These are phyloP conservation scores for Neosilurus hyrtlii DNA, from an alignment of 2,797 vertebrate genomes.

Conservation along the genomic window DNA sequence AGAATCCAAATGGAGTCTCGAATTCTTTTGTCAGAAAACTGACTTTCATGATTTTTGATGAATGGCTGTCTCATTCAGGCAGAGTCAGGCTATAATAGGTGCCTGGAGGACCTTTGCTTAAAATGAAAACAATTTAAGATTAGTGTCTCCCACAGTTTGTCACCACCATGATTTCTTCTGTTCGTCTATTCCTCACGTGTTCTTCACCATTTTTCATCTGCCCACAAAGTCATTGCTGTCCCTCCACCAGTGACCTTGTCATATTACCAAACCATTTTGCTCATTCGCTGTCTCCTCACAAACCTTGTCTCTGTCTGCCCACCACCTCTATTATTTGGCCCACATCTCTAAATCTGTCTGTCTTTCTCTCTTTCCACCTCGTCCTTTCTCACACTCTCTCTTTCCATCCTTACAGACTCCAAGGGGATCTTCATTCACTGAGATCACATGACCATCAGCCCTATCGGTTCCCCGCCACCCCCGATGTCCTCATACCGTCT, in stretches of 20 bases:
- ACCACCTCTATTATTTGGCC: not conserved
- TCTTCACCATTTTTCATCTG: conserved; percentile 19
- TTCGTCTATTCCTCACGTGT: not conserved
- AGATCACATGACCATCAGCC: conserved; percentile 93
- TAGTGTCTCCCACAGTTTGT: conserved; percentile 26
- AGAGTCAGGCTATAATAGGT: conserved; percentile 10
- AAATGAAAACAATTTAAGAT: conserved; percentile 31
- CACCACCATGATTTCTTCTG: conserved; percentile 41
- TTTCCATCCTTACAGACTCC: conserved; percentile 71
- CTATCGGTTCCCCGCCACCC: conserved; percentile 79
- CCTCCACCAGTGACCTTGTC: not conserved
- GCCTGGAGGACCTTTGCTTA: conserved; percentile 7
- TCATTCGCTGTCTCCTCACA: conserved; percentile 9
- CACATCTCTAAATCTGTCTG: conserved; percentile 35
- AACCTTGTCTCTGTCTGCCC: conserved; percentile 24
- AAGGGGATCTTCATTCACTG: conserved; percentile 82
- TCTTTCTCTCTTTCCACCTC: conserved; percentile 41
- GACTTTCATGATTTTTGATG: conserved; percentile 23
- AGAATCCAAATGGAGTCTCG: conserved; percentile 28
- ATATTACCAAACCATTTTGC: conserved; percentile 8
- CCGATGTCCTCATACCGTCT: conserved; percentile 84
- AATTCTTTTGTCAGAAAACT: conserved; percentile 14
- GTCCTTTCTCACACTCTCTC: conserved; percentile 44
- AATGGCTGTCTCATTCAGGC: not conserved
- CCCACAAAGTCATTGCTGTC: conserved; percentile 31